A percentile compares a stretch with the other conserved stretches of the same genome.
phyloP scores from a whole-genome alignment of 2,888 invertebrate species.

The Keiferia lycopersicella region DNA sequence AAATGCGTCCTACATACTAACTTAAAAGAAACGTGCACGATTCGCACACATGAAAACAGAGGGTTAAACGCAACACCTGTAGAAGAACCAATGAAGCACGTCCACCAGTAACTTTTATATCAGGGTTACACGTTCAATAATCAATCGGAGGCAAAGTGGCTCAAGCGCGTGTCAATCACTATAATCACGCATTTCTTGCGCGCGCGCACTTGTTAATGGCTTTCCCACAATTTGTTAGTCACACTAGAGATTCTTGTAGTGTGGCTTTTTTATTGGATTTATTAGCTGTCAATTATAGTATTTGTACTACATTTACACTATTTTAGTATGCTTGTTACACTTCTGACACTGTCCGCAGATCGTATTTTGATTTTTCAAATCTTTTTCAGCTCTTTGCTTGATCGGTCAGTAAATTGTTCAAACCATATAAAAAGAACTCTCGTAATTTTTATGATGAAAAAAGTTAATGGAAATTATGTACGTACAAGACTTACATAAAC shows the following conservation, averaged over 20 bases:
- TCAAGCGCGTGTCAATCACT: slow-evolving; percentile 24
- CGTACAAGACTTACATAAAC: too few relatives aligned
- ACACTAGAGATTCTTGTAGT: slow-evolving; percentile 23
- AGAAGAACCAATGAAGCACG: neutral
- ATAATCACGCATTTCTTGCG: slow-evolving; percentile 23
- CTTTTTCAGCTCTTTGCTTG: too few relatives aligned
- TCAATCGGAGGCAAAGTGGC: slow-evolving; percentile 16
- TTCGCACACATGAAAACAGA: too few relatives aligned
- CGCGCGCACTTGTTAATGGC: slow-evolving; percentile 6
- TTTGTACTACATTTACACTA: neutral
- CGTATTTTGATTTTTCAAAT: too few relatives aligned
- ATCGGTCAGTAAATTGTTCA: too few relatives aligned
- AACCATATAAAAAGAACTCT: too few relatives aligned
- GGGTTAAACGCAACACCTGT: too few relatives aligned
- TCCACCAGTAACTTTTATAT: neutral
- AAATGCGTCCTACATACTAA: too few relatives aligned
- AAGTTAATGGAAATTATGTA: too few relatives aligned
- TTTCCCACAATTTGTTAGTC: slow-evolving; percentile 31
- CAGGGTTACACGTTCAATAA: slow-evolving; percentile 14
- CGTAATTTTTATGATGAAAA: too few relatives aligned
- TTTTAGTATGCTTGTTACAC: neutral
- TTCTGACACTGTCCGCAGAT: neutral
- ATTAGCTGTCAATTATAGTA: neutral
- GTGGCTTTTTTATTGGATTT: slow-evolving; percentile 13
- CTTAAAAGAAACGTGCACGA: too few relatives aligned